Conservation (phyloP, 2,888 invertebrate species). For the Pachycephus smyrnensis region DNA sequence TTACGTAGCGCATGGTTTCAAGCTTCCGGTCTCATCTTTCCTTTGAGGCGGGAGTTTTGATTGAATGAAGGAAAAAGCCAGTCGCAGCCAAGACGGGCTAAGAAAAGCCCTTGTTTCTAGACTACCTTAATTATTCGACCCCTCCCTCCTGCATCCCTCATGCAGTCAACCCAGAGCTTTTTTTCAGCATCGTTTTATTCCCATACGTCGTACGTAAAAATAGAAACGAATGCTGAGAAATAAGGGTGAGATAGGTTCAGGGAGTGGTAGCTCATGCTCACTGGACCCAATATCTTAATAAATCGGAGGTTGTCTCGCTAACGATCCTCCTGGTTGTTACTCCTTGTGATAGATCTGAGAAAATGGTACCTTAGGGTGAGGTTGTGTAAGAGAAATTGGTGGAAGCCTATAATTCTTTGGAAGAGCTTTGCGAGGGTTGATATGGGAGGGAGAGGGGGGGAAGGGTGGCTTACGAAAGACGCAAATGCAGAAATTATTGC, state of each 20-base stretch:
- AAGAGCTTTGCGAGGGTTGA: neutral
- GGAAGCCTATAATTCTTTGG: neutral
- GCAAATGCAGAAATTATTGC: constrained; percentile 41
- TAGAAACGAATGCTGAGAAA: neutral
- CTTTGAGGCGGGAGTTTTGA: constrained; percentile 54
- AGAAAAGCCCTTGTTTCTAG: constrained; percentile 44
- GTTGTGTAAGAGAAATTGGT: neutral
- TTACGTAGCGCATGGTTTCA: constrained; percentile 48
- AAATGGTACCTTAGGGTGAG: neutral
- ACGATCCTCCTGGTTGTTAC: neutral
- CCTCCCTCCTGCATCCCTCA: no score
- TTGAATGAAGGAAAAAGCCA: constrained; percentile 51
- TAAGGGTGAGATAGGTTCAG: neutral
- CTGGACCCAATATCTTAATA: neutral
- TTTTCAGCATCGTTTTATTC: neutral
- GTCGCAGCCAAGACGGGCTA: constrained; percentile 33
- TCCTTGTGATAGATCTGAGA: neutral
- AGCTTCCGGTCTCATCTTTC: constrained; percentile 53
- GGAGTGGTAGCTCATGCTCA: neutral
- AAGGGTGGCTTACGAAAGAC: constrained; percentile 4
- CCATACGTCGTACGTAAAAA: neutral
- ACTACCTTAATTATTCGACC: constrained; percentile 50
- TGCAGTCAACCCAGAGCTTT: neutral
- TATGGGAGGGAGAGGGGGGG: neutral
- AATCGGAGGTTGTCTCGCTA: neutral